A percentile compares a stretch with the other conserved stretches of the same genome.
phyloP scores from a whole-genome alignment of 1,140 invertebrate species.

The Gonioctena quinquepunctata region DNA sequence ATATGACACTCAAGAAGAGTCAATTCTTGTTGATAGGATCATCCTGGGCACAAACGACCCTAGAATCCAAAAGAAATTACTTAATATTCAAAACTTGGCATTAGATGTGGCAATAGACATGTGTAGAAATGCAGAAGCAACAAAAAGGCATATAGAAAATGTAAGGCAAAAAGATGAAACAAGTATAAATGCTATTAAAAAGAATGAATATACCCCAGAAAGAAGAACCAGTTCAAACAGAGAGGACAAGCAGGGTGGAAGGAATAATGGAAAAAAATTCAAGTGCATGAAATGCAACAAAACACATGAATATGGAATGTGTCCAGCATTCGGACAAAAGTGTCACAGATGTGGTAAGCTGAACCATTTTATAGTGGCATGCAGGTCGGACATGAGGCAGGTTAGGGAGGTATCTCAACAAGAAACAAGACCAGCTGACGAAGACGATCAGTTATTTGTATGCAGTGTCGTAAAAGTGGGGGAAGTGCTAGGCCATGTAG shows the following conservation, averaged over 20 bases:
- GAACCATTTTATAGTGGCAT: constrained; percentile 16
- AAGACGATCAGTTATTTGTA: constrained; percentile 1
- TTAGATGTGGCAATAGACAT: constrained; percentile 41
- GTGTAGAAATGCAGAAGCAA: constrained; percentile 18
- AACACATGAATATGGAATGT: background rate
- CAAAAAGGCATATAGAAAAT: background rate
- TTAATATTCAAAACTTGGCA: constrained; percentile 41
- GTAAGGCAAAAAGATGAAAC: constrained; percentile 5
- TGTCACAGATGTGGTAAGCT: constrained; percentile 13
- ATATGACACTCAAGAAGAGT: constrained; percentile 19
- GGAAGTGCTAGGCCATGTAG: background rate
- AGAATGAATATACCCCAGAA: background rate
- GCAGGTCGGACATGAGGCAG: background rate
- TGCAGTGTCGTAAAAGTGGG: background rate
- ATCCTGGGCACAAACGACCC: constrained; percentile 38
- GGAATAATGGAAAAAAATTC: background rate
- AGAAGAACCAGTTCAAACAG: background rate
- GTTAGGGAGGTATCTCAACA: constrained; percentile 2
- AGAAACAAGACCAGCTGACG: background rate
- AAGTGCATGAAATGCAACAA: constrained; percentile 16
- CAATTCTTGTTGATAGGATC: constrained; percentile 40
- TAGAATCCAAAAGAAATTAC: constrained; percentile 41
- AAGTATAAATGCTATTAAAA: constrained; percentile 2
- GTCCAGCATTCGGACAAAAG: constrained; percentile 14
- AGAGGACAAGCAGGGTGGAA: background rate